Evolutionary conservation across 2,113 vertebrate genomes (phyloP).

Genomic region (Xenopus borealis): DNA sequence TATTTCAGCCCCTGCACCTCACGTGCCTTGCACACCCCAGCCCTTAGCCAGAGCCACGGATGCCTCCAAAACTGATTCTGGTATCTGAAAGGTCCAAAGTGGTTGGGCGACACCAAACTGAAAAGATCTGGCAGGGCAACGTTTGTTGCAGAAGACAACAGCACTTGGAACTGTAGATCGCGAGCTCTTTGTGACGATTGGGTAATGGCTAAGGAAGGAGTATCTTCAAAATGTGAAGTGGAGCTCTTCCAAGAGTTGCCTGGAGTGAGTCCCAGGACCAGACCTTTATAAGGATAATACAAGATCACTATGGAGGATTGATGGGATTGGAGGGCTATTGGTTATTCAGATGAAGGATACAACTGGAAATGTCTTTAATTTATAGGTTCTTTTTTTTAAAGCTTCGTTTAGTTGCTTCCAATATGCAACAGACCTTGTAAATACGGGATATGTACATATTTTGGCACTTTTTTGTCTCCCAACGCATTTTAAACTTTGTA

Average conservation of each 20-base stretch:
- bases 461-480: constrained; percentile 35
- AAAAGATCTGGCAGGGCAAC: constrained; percentile 29
- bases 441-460: constrained; percentile 10
- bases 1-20: constrained; percentile 49
- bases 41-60: constrained; percentile 7
- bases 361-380: neutral
- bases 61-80: no score
- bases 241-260: constrained; percentile 7
- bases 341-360: constrained; percentile 66
- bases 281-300: no score
- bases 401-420: constrained; percentile 51
- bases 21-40: constrained; percentile 78
- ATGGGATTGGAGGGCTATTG: constrained; percentile 51
- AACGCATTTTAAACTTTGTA: constrained; percentile 42
- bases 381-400: constrained; percentile 44
- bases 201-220: constrained; percentile 46
- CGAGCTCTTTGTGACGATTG: constrained; percentile 61
- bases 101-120: neutral
- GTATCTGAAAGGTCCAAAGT: no score
- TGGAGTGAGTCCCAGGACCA: no score
- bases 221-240: constrained; percentile 52
- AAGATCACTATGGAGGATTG: no score
- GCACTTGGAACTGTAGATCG: constrained; percentile 51
- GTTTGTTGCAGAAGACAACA: constrained; percentile 7
- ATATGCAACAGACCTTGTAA: constrained; percentile 1